phyloP scores from a whole-genome alignment of 1,140 invertebrate species.

The Mactra quadrangularis region DNA sequence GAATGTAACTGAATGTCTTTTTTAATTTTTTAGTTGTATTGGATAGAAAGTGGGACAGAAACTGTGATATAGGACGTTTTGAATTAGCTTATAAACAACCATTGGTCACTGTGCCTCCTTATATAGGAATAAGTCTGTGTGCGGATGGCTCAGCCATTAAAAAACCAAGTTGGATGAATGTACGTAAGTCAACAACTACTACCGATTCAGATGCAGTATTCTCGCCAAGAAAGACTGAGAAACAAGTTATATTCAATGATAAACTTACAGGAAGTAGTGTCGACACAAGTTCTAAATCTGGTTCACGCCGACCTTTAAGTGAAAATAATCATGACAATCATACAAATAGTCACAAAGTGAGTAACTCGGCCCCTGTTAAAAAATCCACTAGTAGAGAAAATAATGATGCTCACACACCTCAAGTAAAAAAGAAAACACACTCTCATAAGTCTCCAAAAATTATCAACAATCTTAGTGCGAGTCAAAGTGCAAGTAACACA shows the following conservation, averaged over 20 bases:
- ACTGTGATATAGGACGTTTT: conserved; percentile 93
- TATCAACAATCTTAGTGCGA: conserved; percentile 30
- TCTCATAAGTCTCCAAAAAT: conserved; percentile 53
- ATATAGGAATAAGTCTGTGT: conserved; percentile 91
- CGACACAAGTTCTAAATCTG: conserved; percentile 11
- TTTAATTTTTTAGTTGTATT: conserved; percentile 89
- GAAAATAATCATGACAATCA: conserved; percentile 56
- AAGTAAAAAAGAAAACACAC: conserved; percentile 8
- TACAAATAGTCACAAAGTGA: conserved; percentile 24
- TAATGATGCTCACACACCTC: conserved; percentile 7
- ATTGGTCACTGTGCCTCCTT: conserved; percentile 90
- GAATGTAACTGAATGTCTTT: not conserved
- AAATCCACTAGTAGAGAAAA: conserved; percentile 59
- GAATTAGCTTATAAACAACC: conserved; percentile 92
- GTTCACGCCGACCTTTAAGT: conserved; percentile 41
- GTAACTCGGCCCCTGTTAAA: conserved; percentile 65
- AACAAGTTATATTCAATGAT: conserved; percentile 60
- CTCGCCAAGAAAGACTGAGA: conserved; percentile 59
- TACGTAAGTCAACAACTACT: conserved; percentile 15
- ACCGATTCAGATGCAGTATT: conserved; percentile 50
- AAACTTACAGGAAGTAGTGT: conserved; percentile 52
- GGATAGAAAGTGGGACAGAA: conserved; percentile 90
- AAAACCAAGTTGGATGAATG: conserved; percentile 68
- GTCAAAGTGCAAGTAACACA: conserved; percentile 48
- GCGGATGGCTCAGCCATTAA: conserved; percentile 87